These are phyloP conservation scores for Pseudobourletiella spinata DNA, from an alignment of 1,140 invertebrate species.

Conservation along the genomic window DNA sequence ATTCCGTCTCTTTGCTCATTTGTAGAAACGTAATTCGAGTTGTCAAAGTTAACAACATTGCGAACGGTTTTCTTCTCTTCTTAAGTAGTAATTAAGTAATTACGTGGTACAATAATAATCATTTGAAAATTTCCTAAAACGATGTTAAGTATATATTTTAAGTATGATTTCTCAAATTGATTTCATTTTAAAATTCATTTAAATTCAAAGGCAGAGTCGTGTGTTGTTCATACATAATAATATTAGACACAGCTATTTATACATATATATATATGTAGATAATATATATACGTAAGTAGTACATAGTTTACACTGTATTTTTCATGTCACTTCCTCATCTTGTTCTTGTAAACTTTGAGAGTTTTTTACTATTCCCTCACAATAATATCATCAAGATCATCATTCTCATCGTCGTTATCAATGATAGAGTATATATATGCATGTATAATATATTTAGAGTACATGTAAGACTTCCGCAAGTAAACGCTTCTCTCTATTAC, in stretches of 20 bases:
- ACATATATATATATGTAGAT: neutral
- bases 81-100: neutral
- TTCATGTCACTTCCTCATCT: too few species aligned
- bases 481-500: too few species aligned
- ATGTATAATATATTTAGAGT: too few species aligned
- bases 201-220: constrained; percentile 14
- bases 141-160: neutral
- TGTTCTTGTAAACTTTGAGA: too few species aligned
- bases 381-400: too few species aligned
- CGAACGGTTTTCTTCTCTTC: neutral
- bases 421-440: too few species aligned
- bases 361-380: too few species aligned
- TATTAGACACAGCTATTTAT: too few species aligned
- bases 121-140: neutral
- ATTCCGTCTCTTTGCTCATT: too few species aligned
- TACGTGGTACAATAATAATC: constrained; percentile 1
- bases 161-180: neutral
- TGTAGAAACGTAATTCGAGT: constrained; percentile 1
- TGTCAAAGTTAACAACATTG: neutral
- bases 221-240: neutral
- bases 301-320: too few species aligned
- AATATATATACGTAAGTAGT: neutral
- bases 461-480: too few species aligned
- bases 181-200: constrained; percentile 4
- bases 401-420: too few species aligned